Conservation (phyloP, 2,113 vertebrate genomes). For the Lampris megalopsis region DNA sequence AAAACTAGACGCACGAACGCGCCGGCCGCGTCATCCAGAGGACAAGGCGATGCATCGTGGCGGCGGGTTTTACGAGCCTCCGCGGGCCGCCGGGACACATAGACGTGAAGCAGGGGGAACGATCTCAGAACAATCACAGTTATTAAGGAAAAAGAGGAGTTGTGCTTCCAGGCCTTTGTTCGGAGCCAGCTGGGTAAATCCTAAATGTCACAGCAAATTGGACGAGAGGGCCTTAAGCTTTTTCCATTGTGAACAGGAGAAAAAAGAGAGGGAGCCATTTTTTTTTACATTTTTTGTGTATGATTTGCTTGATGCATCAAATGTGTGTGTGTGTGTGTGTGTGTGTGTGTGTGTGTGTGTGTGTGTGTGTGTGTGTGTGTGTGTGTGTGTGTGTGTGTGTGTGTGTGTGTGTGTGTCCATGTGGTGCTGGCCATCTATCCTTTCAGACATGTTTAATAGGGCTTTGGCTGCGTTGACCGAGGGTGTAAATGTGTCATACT, state of each 20-base stretch:
- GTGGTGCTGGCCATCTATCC: conserved; percentile 65
- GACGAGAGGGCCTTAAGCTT: conserved; percentile 42
- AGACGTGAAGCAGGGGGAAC: conserved; percentile 18
- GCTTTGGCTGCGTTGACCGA: conserved; percentile 80
- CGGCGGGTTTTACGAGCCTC: conserved; percentile 60
- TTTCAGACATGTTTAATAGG: conserved; percentile 79
- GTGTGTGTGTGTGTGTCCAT: conserved; percentile 26
- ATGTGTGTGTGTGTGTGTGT: background rate
- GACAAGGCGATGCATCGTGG: conserved; percentile 43
- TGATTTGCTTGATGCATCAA: background rate
- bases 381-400: conserved; percentile 15
- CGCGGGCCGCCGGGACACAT: conserved; percentile 41
- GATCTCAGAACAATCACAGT: conserved; percentile 58
- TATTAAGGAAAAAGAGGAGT: conserved; percentile 25
- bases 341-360: background rate
- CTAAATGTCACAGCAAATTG: conserved; percentile 41
- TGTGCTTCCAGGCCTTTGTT: background rate
- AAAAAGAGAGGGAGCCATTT: conserved; percentile 57
- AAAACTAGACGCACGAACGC: conserved; percentile 33
- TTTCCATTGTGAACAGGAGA: conserved; percentile 47
- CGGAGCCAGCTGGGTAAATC: too few species aligned
- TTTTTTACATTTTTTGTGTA: conserved; percentile 62
- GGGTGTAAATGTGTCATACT: conserved; percentile 86
- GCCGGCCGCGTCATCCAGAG: conserved; percentile 17
- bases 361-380: conserved; percentile 18